Conservation (phyloP, 2,888 invertebrate genomes). For the Dione vanillae region DNA sequence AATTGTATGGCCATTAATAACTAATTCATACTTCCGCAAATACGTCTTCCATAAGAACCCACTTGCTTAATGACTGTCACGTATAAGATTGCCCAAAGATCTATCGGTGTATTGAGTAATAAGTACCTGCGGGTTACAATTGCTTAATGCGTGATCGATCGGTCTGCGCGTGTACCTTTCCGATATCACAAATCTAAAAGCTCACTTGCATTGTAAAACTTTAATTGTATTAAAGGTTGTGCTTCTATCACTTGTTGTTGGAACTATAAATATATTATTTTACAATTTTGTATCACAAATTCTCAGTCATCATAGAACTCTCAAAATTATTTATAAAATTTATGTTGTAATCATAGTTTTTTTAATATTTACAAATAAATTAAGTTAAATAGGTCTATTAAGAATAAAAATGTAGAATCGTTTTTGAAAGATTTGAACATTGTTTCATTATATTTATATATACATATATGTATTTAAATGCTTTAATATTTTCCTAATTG, state of each 20-base stretch:
- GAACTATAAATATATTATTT: neutral
- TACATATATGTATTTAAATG: too few species aligned
- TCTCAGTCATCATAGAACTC: neutral
- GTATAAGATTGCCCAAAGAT: constrained; percentile 42
- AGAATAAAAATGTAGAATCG: too few species aligned
- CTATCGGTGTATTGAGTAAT: constrained; percentile 41
- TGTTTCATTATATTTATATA: too few species aligned
- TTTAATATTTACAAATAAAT: too few species aligned
- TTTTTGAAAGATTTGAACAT: too few species aligned
- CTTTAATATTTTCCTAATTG: too few species aligned
- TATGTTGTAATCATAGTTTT: too few species aligned
- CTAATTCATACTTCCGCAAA: constrained; percentile 38
- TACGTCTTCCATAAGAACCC: constrained; percentile 35
- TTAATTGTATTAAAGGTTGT: constrained; percentile 18
- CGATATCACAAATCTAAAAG: constrained; percentile 39
- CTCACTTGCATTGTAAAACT: constrained; percentile 28
- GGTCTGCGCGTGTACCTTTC: constrained; percentile 41
- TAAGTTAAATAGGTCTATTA: too few species aligned
- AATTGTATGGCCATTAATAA: constrained; percentile 40
- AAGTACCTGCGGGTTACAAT: constrained; percentile 44
- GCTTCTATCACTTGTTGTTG: neutral
- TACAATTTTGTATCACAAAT: neutral
- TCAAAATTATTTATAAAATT: too few species aligned
- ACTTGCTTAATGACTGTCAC: constrained; percentile 43
- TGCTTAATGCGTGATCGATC: constrained; percentile 46